phyloP scores from a whole-genome alignment of 2,797 vertebrate species.

The Tenualosa ilisha region DNA sequence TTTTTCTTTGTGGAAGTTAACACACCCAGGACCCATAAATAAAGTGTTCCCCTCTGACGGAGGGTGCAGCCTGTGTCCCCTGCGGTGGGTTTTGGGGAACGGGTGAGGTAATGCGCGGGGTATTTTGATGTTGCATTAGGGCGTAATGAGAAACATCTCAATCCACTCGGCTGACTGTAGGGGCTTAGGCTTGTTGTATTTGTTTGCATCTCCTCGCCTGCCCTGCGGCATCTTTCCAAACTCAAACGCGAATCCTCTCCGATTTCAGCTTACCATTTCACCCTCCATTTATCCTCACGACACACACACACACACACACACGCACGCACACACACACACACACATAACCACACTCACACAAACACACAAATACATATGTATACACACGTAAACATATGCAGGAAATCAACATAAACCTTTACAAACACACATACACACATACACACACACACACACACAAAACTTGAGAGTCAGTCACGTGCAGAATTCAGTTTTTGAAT shows the following conservation, averaged over 20 bases:
- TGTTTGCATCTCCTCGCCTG: conserved; percentile 31
- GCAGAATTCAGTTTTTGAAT: too few species aligned
- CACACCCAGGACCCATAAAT: not conserved
- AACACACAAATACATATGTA: not conserved
- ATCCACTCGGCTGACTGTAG: conserved; percentile 17
- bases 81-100: not conserved
- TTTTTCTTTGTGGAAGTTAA: not conserved
- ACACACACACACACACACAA: conserved; percentile 7
- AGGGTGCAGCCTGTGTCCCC: conserved; percentile 1
- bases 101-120: conserved; percentile 25
- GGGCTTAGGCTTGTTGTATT: conserved; percentile 36
- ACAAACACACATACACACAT: conserved; percentile 4
- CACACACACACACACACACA: not conserved
- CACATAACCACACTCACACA: not conserved
- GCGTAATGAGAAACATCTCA: conserved; percentile 42
- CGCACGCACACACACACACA: not conserved
- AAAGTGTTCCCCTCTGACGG: not conserved
- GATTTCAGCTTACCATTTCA: conserved; percentile 41
- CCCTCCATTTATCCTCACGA: conserved; percentile 36
- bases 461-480: too few species aligned
- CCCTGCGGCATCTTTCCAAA: conserved; percentile 40
- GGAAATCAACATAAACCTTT: too few species aligned
- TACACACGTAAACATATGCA: not conserved
- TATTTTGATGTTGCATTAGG: not conserved
- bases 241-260: conserved; percentile 28